These are phyloP conservation scores for Smutsia temminckii DNA, from an alignment of 2,797 vertebrate genomes.

Conservation along the genomic window DNA sequence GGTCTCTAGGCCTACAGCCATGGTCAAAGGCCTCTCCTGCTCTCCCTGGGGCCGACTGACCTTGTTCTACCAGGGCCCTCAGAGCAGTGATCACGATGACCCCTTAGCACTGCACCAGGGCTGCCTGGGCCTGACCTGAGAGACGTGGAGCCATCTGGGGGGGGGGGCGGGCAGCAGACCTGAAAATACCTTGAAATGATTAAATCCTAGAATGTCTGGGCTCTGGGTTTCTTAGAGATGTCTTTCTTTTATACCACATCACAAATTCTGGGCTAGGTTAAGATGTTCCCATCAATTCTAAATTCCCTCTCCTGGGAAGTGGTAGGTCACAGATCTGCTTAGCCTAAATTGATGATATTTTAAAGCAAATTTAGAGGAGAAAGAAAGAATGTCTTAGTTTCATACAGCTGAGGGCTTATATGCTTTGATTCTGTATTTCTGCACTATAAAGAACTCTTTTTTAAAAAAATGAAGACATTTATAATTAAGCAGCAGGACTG, in stretches of 20 bases:
- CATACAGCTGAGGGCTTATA: neutral
- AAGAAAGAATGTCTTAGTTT: neutral
- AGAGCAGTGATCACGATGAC: neutral
- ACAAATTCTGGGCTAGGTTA: neutral
- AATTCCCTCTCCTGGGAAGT: neutral
- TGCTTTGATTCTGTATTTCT: constrained; percentile 1
- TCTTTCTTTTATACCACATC: neutral
- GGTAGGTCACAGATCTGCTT: neutral
- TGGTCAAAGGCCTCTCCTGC: neutral
- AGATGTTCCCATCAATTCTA: neutral
- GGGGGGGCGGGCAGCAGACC: neutral
- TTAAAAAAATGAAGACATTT: neutral
- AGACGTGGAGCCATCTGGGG: neutral
- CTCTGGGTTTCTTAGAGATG: neutral
- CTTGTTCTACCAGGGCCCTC: neutral
- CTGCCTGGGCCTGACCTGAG: neutral
- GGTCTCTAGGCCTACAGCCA: neutral
- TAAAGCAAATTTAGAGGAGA: neutral
- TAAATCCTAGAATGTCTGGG: neutral
- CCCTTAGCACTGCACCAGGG: neutral
- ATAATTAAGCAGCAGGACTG: neutral
- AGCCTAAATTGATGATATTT: neutral
- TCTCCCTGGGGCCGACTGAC: constrained; percentile 14
- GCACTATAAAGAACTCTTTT: neutral
- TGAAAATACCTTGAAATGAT: neutral